Conservation (phyloP, 2,113 vertebrate species). For the Symphodus melops region DNA sequence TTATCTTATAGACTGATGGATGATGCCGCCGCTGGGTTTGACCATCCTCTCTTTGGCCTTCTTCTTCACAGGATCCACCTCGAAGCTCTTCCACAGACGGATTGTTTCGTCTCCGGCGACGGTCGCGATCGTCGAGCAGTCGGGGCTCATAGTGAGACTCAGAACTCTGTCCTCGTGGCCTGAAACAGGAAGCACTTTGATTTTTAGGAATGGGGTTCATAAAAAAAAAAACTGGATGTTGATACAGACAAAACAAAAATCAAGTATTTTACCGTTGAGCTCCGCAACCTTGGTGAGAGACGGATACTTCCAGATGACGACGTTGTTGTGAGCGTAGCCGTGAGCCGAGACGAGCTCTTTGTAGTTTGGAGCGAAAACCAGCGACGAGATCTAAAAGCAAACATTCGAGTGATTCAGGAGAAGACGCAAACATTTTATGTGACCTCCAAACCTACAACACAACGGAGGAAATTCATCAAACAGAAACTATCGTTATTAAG, state of each 20-base stretch:
- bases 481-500: too few species aligned
- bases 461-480: too few species aligned
- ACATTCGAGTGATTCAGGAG: not conserved
- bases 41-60: conserved; percentile 86
- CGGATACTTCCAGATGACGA: conserved; percentile 96
- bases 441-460: too few species aligned
- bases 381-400: conserved; percentile 87
- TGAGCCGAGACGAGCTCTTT: conserved; percentile 97
- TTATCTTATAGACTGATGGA: conserved; percentile 91
- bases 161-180: conserved; percentile 92
- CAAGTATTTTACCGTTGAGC: conserved; percentile 81
- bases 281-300: conserved; percentile 90
- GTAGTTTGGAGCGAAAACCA: conserved; percentile 95
- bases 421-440: too few species aligned
- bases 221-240: not conserved
- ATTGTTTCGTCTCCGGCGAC: conserved; percentile 94
- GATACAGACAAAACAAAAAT: not conserved
- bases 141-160: conserved; percentile 90
- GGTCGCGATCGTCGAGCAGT: conserved; percentile 87
- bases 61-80: conserved; percentile 90
- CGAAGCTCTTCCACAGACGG: conserved; percentile 94
- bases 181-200: conserved; percentile 46
- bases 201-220: not conserved
- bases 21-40: conserved; percentile 84
- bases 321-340: conserved; percentile 93